Evolutionary conservation across 2,113 vertebrate species (phyloP), one percentile per base, ranked within the genome.

Genomic region (Prunella himalayana): DNA sequence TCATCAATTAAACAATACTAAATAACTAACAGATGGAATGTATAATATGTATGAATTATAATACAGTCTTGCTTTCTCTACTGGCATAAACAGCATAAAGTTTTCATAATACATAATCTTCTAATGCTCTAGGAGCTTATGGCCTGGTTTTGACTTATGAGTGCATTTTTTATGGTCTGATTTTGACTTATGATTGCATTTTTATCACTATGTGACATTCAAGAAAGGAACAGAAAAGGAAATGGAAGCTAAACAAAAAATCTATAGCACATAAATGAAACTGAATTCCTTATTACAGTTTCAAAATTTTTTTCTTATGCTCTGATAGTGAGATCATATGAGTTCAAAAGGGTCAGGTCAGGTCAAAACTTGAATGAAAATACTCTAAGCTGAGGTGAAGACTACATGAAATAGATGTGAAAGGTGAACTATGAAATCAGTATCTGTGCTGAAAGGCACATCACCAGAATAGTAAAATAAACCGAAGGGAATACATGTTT

Each of bases 1-100:
- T 94, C 82, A 92, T 94, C 85, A 93, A 85, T 94, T 92, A 93
- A 94, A 90, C 78, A 95, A 53, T 50, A 88, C 22, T 28, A 88
- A 84, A 91, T 85, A 89, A 61, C 66, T 85, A 82, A 65, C 53
- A 92, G 78, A 90, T 68, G 75, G 82, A 92, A 87, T 4, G 60
- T 92, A 33, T 11, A 92, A 50, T 90, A 90, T 96, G 50, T 33
- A 95, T 90, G 75, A 90, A 65, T 78, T 86, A 81, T 71, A 78
- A 85, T 75, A 71, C 35, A 87, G 65, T 44, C 27, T 37, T 10
- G 5, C 25, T 92, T 95, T 78, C 27, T 85, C 30, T 76, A 53
- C 53, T 80, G 37, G 80, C 66, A 86, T 51, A 92, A 88, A 78
- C 65, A 89, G 14, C 44, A 94, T 73, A 33, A 91, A 85, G 53